Base-by-base conservation (phyloP, 2,113 vertebrate genomes). In the Phyllostomus hastatus region DNA sequence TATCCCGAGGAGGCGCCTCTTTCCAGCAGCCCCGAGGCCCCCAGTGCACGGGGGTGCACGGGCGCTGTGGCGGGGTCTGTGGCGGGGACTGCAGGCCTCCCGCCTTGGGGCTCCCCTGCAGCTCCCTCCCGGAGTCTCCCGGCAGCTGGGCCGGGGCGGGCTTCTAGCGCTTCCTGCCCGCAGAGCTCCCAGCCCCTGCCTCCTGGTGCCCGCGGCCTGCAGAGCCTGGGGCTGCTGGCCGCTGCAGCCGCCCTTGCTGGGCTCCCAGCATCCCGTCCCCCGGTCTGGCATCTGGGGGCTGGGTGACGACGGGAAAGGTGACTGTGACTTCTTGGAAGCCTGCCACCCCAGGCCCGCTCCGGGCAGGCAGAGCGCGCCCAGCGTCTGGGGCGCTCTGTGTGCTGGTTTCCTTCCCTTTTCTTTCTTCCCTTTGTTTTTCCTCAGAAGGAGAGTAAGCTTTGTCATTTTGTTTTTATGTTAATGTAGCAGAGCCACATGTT, bases 381-480 rank as follows among this genome's bases (percentile, higher is more conserved):
- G 67, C 70, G 87, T 41, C 35, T 69, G 43, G 80, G 52, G 70
- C 14, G 15, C 17, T 48, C 46, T 5, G 0, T 54, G 10, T 54
- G 4, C 78, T 73, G 35, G 14, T 38, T 83, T 91, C 48, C 48
- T 96, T 96, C 61, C 52, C 38, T 82, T 92, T 91, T 79, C 67
- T 88, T 67, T 82, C 67, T 90, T 88, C 66, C 67, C 59, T 78
- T 76, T 91, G 57, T 24, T 92, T 95, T 95, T 80, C 82, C 73
- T 91, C 67, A 69, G 64, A 89, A 52, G 76, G 57, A 91, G 93
- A 94, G 86, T 41, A 83, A 83, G 90, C 59, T 87, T 67, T 88
- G 48, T 87, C 66, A 3, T 91, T 92, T 84, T 80, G 26, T 52
- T 75, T 94, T 69, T 20, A 19, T 91, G 28, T 89, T 69, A n/a